These are phyloP conservation scores for Propithecus deckenii DNA, from an alignment of 2,797 vertebrate genomes.

Conservation along the genomic window DNA sequence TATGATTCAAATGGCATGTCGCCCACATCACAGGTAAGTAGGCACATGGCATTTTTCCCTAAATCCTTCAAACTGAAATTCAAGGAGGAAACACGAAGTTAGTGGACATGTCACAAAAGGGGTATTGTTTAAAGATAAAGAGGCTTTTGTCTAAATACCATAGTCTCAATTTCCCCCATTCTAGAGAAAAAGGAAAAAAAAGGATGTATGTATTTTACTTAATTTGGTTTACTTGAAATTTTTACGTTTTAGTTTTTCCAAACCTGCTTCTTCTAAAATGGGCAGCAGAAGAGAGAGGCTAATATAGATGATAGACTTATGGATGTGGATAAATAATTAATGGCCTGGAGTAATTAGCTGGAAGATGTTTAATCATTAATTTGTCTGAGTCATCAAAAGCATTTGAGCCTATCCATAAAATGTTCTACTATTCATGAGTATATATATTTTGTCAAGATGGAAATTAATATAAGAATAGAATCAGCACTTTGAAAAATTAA, in stretches of 20 bases:
- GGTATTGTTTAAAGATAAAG: conserved; percentile 71
- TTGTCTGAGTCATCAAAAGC: conserved; percentile 65
- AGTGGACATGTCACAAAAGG: conserved; percentile 54
- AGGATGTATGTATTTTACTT: background rate
- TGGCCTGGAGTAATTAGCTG: conserved; percentile 67
- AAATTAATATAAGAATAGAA: conserved; percentile 61
- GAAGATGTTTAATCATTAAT: conserved; percentile 76
- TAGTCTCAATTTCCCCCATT: conserved; percentile 26
- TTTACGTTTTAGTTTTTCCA: conserved; percentile 16
- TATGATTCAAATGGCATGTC: background rate
- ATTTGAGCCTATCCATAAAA: conserved; percentile 37
- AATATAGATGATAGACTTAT: conserved; percentile 47
- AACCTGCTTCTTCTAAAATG: conserved; percentile 33
- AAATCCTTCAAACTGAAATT: conserved; percentile 63
- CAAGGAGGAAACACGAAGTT: conserved; percentile 57
- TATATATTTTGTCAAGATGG: conserved; percentile 57
- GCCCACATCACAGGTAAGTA: conserved; percentile 46
- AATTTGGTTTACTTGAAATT: conserved; percentile 56
- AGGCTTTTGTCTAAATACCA: conserved; percentile 60
- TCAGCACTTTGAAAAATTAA: conserved; percentile 63
- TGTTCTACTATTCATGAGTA: conserved; percentile 41
- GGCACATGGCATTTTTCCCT: background rate
- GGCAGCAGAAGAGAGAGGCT: conserved; percentile 8
- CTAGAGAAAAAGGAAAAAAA: background rate
- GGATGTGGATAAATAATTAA: conserved; percentile 75